Base-by-base conservation (phyloP, 2,797 vertebrate species). In the Adrianichthys oophorus region DNA sequence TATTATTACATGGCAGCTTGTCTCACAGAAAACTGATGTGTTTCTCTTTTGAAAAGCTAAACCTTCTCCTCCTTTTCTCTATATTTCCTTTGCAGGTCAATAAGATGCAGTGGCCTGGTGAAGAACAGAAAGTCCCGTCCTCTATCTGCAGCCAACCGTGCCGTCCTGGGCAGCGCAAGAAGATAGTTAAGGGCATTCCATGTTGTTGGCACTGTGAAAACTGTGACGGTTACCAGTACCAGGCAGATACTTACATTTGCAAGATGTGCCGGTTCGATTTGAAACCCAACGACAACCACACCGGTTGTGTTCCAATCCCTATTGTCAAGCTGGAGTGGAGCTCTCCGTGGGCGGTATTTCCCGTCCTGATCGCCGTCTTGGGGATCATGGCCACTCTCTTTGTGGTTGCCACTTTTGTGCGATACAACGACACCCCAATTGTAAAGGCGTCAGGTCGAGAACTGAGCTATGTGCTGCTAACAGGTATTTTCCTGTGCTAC, bases 121-220 rank as follows among this genome's bases (percentile, higher is more conserved):
- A 87, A 0, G 83, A 89, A 4, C 92, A 83, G 45, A 92, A 93
- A 66, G 85, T 93, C 46, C 96, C 95, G 7, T 91, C 89, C 18
- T 98, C 96, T 54, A 95, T 98, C 82, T 98, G 96, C 90, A 98
- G 96, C 86, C 93, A 95, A 56, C 96, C 95, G 12, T 98, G 96
- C 78, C 93, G 91, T 43, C 91, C 93, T 0, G 96, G 96, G 0
- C 94, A 98, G 84, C 93, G 95, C 65, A 98, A 97, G 87, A 98
- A 98, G 86, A 90, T 91, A 0, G 95, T 97, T 69, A 98, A 98
- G 81, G 96, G 96, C 70, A 96, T 96, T 67, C 94, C 95, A 2
- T 98, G 96, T 85, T 98, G 96, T 60, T 98, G 96, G 96, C 95
- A 96, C 90, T 98, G 96, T 0, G 96, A 98, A 80, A 95, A 93